A percentile compares a stretch with the other conserved stretches of the same genome.
Evolutionary conservation across 2,797 vertebrate species (phyloP).

Genomic region (Enteromius radiatus): DNA sequence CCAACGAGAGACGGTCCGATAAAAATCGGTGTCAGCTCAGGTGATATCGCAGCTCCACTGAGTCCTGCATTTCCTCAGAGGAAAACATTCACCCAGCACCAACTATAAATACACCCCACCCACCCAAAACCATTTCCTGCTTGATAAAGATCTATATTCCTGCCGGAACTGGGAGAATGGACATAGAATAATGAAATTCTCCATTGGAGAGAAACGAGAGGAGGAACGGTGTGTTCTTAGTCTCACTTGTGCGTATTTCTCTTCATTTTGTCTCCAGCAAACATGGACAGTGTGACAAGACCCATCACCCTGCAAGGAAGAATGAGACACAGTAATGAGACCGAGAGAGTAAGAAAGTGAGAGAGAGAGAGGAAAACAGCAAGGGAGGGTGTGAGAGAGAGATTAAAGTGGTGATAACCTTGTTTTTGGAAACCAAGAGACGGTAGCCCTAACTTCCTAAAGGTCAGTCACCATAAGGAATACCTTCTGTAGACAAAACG

Average conservation of each 20-base stretch:
- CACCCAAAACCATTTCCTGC: conserved; percentile 42
- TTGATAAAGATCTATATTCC: conserved; percentile 55
- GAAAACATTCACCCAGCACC: conserved; percentile 26
- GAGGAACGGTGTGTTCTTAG: conserved; percentile 24
- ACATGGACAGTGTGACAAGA: conserved; percentile 42
- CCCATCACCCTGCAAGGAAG: conserved; percentile 17
- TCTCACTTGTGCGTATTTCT: conserved; percentile 39
- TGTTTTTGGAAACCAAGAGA: conserved; percentile 39
- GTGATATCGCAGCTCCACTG: conserved; percentile 47
- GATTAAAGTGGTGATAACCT: conserved; percentile 48
- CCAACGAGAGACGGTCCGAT: conserved; percentile 14
- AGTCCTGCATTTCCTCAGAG: conserved; percentile 31
- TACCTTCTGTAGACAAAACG: conserved; percentile 38
- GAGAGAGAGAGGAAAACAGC: conserved; percentile 4
- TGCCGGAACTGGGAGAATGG: conserved; percentile 37
- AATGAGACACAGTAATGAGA: conserved; percentile 26
- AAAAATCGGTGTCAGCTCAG: conserved; percentile 36
- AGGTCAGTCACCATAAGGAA: conserved; percentile 51
- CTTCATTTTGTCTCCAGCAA: conserved; percentile 42
- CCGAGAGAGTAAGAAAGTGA: conserved; percentile 19
- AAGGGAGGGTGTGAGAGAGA: background rate
- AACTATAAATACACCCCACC: conserved; percentile 46
- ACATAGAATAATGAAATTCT: conserved; percentile 48
- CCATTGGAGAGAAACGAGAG: conserved; percentile 27
- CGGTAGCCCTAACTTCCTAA: conserved; percentile 39